Base-by-base conservation (phyloP, 2,113 vertebrate genomes). In the Protobothrops mucrosquamatus region DNA sequence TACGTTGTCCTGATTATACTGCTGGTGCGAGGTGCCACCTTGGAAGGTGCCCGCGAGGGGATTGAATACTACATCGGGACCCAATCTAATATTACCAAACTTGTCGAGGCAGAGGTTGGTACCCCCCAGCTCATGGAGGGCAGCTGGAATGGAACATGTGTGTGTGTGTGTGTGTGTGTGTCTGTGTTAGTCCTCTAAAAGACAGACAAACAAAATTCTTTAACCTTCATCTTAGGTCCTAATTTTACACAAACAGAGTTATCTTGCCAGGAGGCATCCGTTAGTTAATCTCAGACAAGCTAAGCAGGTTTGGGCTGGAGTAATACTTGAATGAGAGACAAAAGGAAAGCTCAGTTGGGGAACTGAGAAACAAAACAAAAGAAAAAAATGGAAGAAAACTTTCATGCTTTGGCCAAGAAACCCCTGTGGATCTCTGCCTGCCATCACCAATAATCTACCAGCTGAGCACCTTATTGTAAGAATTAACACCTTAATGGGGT, bases 11-110 rank as follows among this genome's bases (percentile, higher is more conserved):
- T 99, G 46, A 46, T 99, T 10, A 98, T 99, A 94, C 95, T 99
- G 94, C 93, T 99, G 95, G 97, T 99, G 89, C 97, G 98, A 96
- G 99, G 99, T 2, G 97, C 96, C 69, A 99, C 99, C 48, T 97
- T 99, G 93, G 98, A 99, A 90, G 99, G 99, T 2, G 98, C 99
- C n/a, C 95, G 93, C 91, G 96, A 98, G 6, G 99, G 99, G 69
- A 99, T 99, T 0, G 98, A 98, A 18, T 99, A 98, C 95, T 99
- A 99, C 96, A 99, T 99, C 54, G 99, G 99, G 46, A 96, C 92
- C 1, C 95, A 99, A 88, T 99, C 99, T 12, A 98, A 99, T 94
- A 96, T 99, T 95, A 98, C 98, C 14, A 99, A 99, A 95, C 97
- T 99, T 93, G 91, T 81, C 88, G 98, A 99, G 87, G 98, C 98